A percentile compares a stretch with the other conserved stretches of the same genome.
Conservation (phyloP, 2,113 vertebrate species). For the Anolis carolinensis region DNA sequence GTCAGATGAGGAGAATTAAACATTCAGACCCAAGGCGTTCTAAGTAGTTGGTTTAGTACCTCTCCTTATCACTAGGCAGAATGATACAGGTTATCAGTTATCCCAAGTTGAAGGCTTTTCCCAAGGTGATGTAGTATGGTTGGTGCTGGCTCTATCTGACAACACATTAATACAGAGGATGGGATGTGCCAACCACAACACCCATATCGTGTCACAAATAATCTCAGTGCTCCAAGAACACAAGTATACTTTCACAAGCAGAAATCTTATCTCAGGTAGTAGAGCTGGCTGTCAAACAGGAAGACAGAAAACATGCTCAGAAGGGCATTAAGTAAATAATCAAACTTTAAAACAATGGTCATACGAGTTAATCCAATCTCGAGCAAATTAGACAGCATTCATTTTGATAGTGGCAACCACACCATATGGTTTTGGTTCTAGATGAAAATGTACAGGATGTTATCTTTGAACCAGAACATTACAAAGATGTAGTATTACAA, state of each 20-base stretch:
- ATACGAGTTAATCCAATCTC: constrained; percentile 4
- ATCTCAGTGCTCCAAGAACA: not conserved
- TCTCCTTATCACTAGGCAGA: not conserved
- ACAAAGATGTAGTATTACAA: too few species aligned
- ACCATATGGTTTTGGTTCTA: not conserved
- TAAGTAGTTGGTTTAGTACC: not conserved
- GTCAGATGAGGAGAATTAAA: not conserved
- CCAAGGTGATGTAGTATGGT: not conserved
- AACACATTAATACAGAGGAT: not conserved
- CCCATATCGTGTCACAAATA: not conserved
- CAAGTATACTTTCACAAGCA: not conserved
- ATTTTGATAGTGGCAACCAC: constrained; percentile 40
- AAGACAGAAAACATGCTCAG: not conserved
- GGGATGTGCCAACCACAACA: not conserved
- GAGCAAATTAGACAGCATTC: constrained; percentile 26
- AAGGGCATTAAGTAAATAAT: not conserved
- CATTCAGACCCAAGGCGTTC: not conserved
- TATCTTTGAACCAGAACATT: not conserved
- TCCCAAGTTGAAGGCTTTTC: not conserved
- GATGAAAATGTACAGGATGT: not conserved
- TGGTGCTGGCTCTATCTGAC: not conserved
- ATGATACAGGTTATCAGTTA: not conserved
- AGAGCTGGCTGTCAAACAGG: not conserved
- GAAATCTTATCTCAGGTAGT: not conserved
- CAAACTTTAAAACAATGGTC: constrained; percentile 3